Base-by-base conservation (phyloP, 92 coral and sea anemone genomes). In the Parazoanthus atlanticus region DNA sequence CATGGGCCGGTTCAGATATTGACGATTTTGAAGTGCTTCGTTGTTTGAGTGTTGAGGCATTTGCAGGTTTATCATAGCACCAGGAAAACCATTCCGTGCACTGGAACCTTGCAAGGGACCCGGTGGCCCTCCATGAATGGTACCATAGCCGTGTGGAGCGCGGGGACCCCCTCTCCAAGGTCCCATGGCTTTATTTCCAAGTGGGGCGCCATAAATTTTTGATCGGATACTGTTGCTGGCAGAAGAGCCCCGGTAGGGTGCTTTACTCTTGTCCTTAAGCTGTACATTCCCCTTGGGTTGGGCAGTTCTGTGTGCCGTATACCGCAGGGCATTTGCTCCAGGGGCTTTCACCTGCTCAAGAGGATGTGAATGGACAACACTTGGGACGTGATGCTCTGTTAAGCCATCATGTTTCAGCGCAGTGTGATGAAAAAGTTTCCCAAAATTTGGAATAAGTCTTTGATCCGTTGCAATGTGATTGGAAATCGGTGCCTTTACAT, bases 1-100 rank as follows among this genome's bases (percentile, higher is more conserved):
- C 78, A 30, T 0, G 17, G 67, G 78, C 19, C 61, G 49, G 30
- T 70, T 28, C 28, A 61, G 19, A 41, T 29, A 70, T 13, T 84
- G 87, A 26, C 30, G 87, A 71, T 70, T 84, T 84, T 70, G 78
- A 69, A 41, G 33, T 40, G 16, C 40, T n/a, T 29, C 64, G 15
- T 26, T 5, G 34, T 26, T 83, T 4, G 77, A 11, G 16, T 41
- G 86, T 29, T 41, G 87, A 41, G 87, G 87, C 41, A 28, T 15
- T 10, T 70, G 87, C 23, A 84, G 78, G 66, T 69, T 84, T 84
- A 84, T 84, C 87, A 84, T 84, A 13, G 87, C 38, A 29, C 87
- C 78, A 0, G 78, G 87, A 84, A 84, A 84, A 21, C 87, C 78
- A 84, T 70, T 84, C 67, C 77, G 78, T 84, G 54, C 41, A 84